Conservation (phyloP, 2,113 vertebrate genomes). For the Tupaia chinensis region DNA sequence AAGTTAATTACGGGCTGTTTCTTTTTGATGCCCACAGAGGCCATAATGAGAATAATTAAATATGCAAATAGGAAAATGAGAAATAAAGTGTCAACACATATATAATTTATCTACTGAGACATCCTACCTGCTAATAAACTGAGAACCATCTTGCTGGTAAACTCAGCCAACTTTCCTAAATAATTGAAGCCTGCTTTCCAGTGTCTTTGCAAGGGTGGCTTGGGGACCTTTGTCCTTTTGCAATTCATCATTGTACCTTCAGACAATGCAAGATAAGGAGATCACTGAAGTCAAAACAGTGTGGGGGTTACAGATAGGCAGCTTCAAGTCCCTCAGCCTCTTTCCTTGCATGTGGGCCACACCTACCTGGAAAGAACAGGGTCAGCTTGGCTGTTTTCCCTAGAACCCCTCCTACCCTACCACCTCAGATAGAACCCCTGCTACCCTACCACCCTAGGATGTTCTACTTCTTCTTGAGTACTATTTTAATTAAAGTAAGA, state of each 20-base stretch:
- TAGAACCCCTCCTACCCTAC: too few relatives aligned
- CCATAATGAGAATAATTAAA: constrained; percentile 17
- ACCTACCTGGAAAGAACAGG: background rate
- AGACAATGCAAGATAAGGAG: constrained; percentile 62
- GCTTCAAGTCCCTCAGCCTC: background rate
- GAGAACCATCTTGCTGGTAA: background rate
- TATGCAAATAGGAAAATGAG: constrained; percentile 24
- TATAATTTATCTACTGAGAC: constrained; percentile 2
- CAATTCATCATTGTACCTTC: constrained; percentile 33
- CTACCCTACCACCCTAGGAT: background rate
- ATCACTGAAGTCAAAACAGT: constrained; percentile 55
- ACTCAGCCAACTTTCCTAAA: background rate
- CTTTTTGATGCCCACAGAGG: constrained; percentile 40
- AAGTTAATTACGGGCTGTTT: constrained; percentile 43
- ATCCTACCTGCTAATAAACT: constrained; percentile 13
- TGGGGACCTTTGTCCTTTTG: constrained; percentile 19
- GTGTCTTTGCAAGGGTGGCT: background rate
- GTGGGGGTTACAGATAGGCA: constrained; percentile 58
- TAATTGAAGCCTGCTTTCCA: background rate
- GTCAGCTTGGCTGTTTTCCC: constrained; percentile 13
- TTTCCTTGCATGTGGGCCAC: background rate
- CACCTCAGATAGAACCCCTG: background rate
- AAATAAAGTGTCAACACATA: background rate
- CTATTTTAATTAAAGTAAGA: background rate
- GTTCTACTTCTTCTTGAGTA: background rate